phyloP scores from a whole-genome alignment of 2,888 invertebrate species.

The Eupsilia transversa region DNA sequence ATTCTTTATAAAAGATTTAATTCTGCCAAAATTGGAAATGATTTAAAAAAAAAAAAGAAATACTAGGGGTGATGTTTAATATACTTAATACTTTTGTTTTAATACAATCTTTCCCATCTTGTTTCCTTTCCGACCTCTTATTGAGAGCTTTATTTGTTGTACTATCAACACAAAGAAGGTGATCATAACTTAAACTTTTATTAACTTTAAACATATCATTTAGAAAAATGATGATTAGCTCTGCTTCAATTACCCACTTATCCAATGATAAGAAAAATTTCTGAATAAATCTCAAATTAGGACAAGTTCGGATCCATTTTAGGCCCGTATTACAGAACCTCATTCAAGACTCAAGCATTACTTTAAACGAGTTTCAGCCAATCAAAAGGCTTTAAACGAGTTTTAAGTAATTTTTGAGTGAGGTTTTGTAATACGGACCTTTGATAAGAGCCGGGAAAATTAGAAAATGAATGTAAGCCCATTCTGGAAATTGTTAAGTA shows the following conservation, averaged over 20 bases:
- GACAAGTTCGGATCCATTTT: slow-evolving; percentile 12
- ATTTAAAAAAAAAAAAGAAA: background rate
- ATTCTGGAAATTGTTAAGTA: slow-evolving; percentile 8
- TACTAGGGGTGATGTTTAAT: background rate
- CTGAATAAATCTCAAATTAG: slow-evolving; percentile 12
- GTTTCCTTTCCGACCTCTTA: background rate
- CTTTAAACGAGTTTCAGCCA: too few species aligned
- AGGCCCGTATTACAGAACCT: too few species aligned
- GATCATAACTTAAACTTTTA: background rate
- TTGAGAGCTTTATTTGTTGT: background rate
- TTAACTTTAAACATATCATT: background rate
- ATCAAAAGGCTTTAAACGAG: too few species aligned
- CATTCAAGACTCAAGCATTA: too few species aligned
- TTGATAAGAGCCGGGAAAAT: slow-evolving; percentile 15
- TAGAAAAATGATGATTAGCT: background rate
- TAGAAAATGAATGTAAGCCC: slow-evolving; percentile 6
- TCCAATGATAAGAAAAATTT: background rate
- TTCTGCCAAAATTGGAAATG: background rate
- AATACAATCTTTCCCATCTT: background rate
- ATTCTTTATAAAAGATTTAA: background rate
- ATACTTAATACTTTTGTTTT: background rate
- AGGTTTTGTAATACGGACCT: too few species aligned
- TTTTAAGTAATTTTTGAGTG: too few species aligned
- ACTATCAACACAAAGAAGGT: background rate
- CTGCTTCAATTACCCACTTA: background rate